phyloP scores from a whole-genome alignment of 2,797 vertebrate genomes.

The Kryptopterus vitreolus region DNA sequence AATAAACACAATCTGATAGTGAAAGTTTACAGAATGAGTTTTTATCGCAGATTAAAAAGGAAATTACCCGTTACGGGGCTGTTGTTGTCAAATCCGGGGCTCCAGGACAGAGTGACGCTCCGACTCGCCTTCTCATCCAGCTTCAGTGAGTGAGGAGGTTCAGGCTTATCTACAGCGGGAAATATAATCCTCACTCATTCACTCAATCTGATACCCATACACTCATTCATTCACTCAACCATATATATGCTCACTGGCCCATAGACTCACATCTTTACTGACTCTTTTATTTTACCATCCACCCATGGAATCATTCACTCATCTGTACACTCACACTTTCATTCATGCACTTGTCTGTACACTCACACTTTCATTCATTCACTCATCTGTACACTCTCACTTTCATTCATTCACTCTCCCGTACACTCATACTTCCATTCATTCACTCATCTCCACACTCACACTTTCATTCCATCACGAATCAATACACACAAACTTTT shows the following conservation, averaged over 20 bases:
- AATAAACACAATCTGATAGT: no score
- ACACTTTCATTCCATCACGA: background rate
- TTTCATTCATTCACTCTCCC: background rate
- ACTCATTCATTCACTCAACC: background rate
- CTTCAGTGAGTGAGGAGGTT: constrained; percentile 60
- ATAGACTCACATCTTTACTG: background rate
- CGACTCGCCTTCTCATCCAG: constrained; percentile 53
- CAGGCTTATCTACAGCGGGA: constrained; percentile 64
- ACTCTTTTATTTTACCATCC: no score
- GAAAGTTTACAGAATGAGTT: background rate
- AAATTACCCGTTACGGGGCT: constrained; percentile 60
- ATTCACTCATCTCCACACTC: background rate
- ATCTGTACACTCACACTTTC: background rate
- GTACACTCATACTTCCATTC: background rate
- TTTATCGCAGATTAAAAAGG: background rate
- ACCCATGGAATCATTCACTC: no score
- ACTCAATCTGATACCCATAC: background rate
- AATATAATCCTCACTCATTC: constrained; percentile 3
- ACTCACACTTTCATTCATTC: background rate
- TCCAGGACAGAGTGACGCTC: constrained; percentile 71
- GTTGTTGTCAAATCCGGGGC: constrained; percentile 70
- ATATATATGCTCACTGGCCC: background rate
- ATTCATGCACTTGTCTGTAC: background rate
- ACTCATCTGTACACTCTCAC: background rate
- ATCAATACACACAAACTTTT: no score